Evolutionary conservation across 1,140 invertebrate species (phyloP).

Genomic region (Glossosoma conforme): DNA sequence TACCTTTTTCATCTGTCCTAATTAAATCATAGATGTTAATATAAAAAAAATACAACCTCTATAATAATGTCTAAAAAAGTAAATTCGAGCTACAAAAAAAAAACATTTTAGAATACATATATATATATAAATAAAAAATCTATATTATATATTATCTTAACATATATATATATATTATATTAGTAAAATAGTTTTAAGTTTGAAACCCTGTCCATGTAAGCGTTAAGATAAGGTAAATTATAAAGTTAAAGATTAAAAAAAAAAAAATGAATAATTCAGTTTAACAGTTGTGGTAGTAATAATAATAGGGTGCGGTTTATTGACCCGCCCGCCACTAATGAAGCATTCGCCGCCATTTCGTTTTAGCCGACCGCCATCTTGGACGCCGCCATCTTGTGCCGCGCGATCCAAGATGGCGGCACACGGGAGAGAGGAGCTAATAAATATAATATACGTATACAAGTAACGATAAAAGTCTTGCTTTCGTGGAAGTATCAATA

Average conservation of each 20-base stretch:
- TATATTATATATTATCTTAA: too few species aligned
- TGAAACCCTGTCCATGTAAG: slow-evolving; percentile 32
- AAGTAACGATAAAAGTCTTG: slow-evolving; percentile 1
- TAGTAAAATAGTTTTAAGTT: slow-evolving; percentile 29
- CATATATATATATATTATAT: slow-evolving; percentile 18
- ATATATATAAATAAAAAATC: too few species aligned
- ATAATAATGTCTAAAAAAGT: background rate
- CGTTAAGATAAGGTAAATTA: slow-evolving; percentile 27
- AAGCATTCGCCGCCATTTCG: slow-evolving; percentile 10
- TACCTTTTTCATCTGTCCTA: slow-evolving; percentile 10
- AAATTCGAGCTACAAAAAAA: slow-evolving; percentile 6
- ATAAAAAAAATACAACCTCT: background rate
- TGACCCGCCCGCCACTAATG: slow-evolving; percentile 16
- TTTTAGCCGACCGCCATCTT: background rate
- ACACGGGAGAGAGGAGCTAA: slow-evolving; percentile 2
- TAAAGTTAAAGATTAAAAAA: slow-evolving; percentile 14
- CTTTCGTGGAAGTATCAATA: slow-evolving; percentile 3
- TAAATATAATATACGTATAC: slow-evolving; percentile 8
- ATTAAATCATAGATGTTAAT: background rate
- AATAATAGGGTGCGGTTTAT: slow-evolving; percentile 19
- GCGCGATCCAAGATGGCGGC: slow-evolving; percentile 5
- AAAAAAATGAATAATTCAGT: slow-evolving; percentile 20
- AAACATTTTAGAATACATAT: slow-evolving; percentile 15
- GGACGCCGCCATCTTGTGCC: background rate
- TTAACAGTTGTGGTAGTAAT: slow-evolving; percentile 18